These are phyloP conservation scores for Schizotus pectinicornis DNA, from an alignment of 2,888 invertebrate genomes.

Conservation along the genomic window DNA sequence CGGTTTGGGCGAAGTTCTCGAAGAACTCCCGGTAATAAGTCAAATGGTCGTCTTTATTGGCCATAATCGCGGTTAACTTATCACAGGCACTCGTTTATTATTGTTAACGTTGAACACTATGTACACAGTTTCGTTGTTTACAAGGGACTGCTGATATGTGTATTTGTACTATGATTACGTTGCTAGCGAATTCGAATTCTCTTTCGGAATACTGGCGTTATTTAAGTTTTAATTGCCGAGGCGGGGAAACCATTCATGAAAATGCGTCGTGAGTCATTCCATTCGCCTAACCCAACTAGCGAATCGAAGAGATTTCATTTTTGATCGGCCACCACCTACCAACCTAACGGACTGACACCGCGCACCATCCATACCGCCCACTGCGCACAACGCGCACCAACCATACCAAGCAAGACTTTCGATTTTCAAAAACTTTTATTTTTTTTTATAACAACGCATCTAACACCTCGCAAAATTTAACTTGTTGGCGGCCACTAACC, in stretches of 20 bases:
- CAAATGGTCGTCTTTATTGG: conserved; percentile 72
- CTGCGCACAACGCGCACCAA: neutral
- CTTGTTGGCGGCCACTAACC: too few species aligned
- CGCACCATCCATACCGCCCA: neutral
- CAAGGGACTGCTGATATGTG: conserved; percentile 45
- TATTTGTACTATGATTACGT: conserved; percentile 50
- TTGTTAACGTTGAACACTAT: conserved; percentile 20
- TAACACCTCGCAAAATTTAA: too few species aligned
- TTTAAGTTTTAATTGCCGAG: conserved; percentile 15
- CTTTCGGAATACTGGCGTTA: conserved; percentile 23
- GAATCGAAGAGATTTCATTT: conserved; percentile 21
- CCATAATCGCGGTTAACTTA: conserved; percentile 44
- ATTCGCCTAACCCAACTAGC: conserved; percentile 28
- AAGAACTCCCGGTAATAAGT: conserved; percentile 74
- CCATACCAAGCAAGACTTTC: conserved; percentile 16
- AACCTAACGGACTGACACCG: conserved; percentile 20
- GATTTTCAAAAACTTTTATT: too few species aligned
- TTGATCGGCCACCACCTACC: conserved; percentile 16
- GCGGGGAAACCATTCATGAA: conserved; percentile 27
- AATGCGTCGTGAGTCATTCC: conserved; percentile 32
- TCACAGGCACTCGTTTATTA: conserved; percentile 25
- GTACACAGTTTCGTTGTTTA: conserved; percentile 48
- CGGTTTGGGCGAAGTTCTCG: conserved; percentile 71
- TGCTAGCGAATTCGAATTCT: conserved; percentile 19
- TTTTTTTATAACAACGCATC: too few species aligned